These are phyloP conservation scores for Tigriopus japonicus DNA, from an alignment of 1,140 invertebrate species.

Conservation along the genomic window DNA sequence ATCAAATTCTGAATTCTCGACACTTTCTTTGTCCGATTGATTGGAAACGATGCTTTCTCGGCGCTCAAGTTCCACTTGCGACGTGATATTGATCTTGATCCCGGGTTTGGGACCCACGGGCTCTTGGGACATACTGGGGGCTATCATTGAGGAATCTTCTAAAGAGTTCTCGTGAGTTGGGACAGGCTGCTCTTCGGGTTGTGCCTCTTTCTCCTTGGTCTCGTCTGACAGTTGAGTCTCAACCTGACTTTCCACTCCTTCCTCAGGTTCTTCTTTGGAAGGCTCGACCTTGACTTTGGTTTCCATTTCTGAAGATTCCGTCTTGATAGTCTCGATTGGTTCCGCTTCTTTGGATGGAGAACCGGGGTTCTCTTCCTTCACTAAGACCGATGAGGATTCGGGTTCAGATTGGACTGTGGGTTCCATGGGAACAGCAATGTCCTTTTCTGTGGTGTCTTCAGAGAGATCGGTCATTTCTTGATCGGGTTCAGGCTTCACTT, in stretches of 20 bases:
- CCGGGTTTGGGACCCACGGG: neutral
- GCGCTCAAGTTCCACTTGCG: neutral
- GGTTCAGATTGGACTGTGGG: neutral
- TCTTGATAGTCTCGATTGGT: neutral
- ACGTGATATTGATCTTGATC: neutral
- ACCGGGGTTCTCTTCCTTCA: neutral
- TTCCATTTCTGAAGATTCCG: neutral
- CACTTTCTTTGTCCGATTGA: neutral
- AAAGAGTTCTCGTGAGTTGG: neutral
- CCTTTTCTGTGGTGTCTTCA: neutral
- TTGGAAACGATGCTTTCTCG: neutral
- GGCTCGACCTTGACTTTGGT: neutral
- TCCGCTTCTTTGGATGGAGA: neutral
- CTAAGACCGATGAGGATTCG: neutral
- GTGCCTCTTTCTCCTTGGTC: neutral
- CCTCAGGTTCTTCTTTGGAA: neutral
- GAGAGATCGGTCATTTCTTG: neutral
- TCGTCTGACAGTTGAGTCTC: neutral
- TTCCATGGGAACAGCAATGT: neutral
- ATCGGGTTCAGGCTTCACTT: neutral
- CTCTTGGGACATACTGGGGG: neutral
- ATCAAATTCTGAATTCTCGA: slow-evolving; percentile 1
- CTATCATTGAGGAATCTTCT: neutral
- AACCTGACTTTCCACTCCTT: neutral
- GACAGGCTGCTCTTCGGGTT: neutral